phyloP scores from a whole-genome alignment of 2,888 invertebrate genomes.

The Chelonus formosanus region DNA sequence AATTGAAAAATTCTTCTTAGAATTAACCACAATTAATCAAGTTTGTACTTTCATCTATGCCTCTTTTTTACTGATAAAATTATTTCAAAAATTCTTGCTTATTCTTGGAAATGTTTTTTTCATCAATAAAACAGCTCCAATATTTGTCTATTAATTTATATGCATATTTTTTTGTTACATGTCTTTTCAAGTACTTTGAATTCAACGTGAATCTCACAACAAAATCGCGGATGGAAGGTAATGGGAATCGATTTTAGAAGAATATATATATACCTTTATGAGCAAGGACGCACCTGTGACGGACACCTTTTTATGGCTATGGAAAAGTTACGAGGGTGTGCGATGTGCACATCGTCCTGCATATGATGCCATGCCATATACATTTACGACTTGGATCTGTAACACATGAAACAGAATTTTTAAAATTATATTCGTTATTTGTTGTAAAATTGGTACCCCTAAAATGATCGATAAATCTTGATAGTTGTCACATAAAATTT shows the following conservation, averaged over 20 bases:
- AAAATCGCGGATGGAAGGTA: conserved; percentile 1
- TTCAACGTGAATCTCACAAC: background rate
- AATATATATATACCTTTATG: conserved; percentile 30
- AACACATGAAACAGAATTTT: background rate
- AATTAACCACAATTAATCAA: too few species aligned
- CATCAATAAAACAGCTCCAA: too few species aligned
- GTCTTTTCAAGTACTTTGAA: background rate
- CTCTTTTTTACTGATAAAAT: too few species aligned
- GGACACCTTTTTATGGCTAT: conserved; percentile 40
- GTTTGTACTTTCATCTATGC: too few species aligned
- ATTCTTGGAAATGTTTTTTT: too few species aligned
- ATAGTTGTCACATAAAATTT: too few species aligned
- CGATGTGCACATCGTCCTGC: conserved; percentile 21
- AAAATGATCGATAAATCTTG: too few species aligned
- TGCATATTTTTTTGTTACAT: background rate
- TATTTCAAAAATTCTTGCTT: too few species aligned
- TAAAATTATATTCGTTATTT: background rate
- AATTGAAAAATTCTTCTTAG: too few species aligned
- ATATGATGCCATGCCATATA: conserved; percentile 30
- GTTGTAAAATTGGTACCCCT: too few species aligned
- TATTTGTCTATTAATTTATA: too few species aligned
- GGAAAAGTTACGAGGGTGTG: conserved; percentile 40
- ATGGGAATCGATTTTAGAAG: conserved; percentile 18
- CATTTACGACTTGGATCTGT: conserved; percentile 26
- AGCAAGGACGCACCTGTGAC: conserved; percentile 42